Base-by-base conservation (phyloP, 2,113 vertebrate genomes). In the Pimephales promelas region DNA sequence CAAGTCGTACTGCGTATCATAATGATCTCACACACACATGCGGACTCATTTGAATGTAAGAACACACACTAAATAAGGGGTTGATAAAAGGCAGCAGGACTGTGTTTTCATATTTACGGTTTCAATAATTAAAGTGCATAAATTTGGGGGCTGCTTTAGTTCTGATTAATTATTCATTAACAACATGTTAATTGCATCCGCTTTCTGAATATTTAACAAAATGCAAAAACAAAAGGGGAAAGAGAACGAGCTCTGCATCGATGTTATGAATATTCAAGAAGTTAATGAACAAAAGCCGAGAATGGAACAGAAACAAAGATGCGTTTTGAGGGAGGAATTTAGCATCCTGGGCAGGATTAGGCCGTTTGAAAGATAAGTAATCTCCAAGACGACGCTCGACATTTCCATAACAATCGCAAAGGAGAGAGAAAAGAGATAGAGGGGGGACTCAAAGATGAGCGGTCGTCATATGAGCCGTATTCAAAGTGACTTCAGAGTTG, bases 91-190 rank as follows among this genome's bases (percentile, higher is more conserved):
- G 79, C 82, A 85, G 81, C 83, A 56, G 79, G 54, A 59, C 79
- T 52, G 66, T 86, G 84, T 94, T 95, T 94, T 95, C 93, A 91
- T 96, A 94, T 95, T 96, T 96, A 93, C 92, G 92, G 92, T 95
- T 95, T 96, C 95, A 96, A 96, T 96, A 95, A 96, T 96, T 97
- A 92, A 97, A 93, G 90, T 94, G 93, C 92, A 94, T 94, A 95
- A 95, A 92, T 96, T 94, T 94, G 92, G 94, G 92, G 91, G 91
- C 93, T 95, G 93, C 94, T 95, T 96, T 96, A 95, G 93, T 93
- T 94, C 88, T 92, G 95, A 96, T 97, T 96, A 96, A 97, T 96
- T 96, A 96, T 96, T 96, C 94, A 96, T 96, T 96, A 96, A 96
- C 95, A 93, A 95, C 95, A 96, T 96, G 94, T 94, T 97, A 96